Base-by-base conservation (phyloP, 2,888 invertebrate genomes). In the Gerris lacustris region DNA sequence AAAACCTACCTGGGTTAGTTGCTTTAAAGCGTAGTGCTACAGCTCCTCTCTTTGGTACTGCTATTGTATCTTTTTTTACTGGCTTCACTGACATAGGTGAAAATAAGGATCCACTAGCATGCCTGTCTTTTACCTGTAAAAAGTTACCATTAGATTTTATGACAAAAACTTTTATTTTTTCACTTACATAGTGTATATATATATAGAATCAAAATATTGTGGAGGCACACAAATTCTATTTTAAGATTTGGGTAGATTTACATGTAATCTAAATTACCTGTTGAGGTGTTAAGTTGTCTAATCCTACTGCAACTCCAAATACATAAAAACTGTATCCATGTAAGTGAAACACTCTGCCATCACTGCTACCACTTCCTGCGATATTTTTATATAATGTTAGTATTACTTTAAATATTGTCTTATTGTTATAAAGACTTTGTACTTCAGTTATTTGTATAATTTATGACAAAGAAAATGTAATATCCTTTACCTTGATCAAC, bases 271-370 rank as follows among this genome's bases (percentile, higher is more conserved):
- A 31, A 55, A 55, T 9, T 55, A 55, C 55, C 55, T 55, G 55
- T 11, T 55, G 11, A 55, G 55, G 55, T 55, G 55, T 11, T 55
- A 55, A 55, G 55, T 55, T 55, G 11, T 4, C 55, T 55, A 55
- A 55, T 11, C 55, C 55, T 11, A 15, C 15, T 11, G 55, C 15
- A 5, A 55, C 55, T 55, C 86, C 89, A 17, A 88, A 85, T 15
- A 90, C 84, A 77, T 86, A 85, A 79, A 91, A 90, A 76, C 85
- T 86, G 81, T 90, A 86, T 43, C 91, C 91, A 77, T 91, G 91
- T 0, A 91, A 81, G 78, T 91, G 90, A 79, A 90, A 89, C 64
- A 89, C 86, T 78, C 89, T 85, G 76, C 84, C 84, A 64, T 64
- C 64, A 45, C 44, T 15, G 44, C 18, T 31, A 11, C 55, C 55